Base-by-base conservation (phyloP, 2,797 vertebrate species). In the Liparis tanakae region DNA sequence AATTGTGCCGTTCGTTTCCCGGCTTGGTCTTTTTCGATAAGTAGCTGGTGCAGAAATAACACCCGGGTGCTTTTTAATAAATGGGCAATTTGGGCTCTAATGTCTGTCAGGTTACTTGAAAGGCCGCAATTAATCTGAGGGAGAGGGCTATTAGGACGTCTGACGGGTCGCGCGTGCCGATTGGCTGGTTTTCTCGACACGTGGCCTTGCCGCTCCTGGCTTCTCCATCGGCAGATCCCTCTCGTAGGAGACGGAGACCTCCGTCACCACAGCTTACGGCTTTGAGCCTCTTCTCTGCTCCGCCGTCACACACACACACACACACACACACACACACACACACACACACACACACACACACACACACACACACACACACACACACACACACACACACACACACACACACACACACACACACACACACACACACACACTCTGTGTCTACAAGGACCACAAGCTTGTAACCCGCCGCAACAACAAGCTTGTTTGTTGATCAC, bases 261-360 rank as follows among this genome's bases (percentile, higher is more conserved):
- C 90, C 89, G 84, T 90, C 65, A 72, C 73, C 51, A 58, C 57
- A 75, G 70, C 69, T 88, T 72, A 83, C 36, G 34, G 81, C 81
- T 80, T 67, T 60, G 74, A 84, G 76, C 78, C 41, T 60, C 22
- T 83, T n/a, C 77, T 80, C 70, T 78, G 79, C 70, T 71, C 73
- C 55, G 5, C 53, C 34, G 1, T n/a, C 56, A 50, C 37, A 48
- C 58, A 57, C 18, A 53, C 67, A 50, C 41, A 9, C n/a, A 39
- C 37, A n/a, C 15, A 39, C 43, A 44, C 43, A 14, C 13, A 43
- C 41, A 30, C 41, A 43, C 41, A 15, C 41, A 1, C 14, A n/a
- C 56, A 50, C 37, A 48, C 58, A 57, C 18, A 53, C 67, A 50
- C 41, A 9, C n/a, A 39, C 37, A n/a, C 15, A 39, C 43, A 44